phyloP scores from a whole-genome alignment of 1,140 invertebrate genomes.

The Drosophila dunni region DNA sequence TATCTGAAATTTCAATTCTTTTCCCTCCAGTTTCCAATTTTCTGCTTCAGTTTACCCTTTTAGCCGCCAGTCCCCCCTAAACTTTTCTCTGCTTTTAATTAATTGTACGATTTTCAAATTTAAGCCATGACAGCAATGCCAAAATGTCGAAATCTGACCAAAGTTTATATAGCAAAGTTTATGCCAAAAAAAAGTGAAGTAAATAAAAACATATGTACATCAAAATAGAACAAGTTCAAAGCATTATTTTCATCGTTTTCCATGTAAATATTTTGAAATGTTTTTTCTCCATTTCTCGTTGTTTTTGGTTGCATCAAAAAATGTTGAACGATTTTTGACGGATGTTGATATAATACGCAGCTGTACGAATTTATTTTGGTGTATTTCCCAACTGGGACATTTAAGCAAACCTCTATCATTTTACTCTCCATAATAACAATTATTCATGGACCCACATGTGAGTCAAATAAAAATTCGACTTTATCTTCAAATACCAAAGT shows the following conservation, averaged over 20 bases:
- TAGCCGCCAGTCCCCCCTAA: neutral
- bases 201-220: conserved; percentile 27
- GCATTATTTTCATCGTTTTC: conserved; percentile 35
- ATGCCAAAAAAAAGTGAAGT: conserved; percentile 8
- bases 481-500: too few relatives aligned
- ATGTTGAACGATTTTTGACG: conserved; percentile 34
- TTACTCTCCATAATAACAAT: too few relatives aligned
- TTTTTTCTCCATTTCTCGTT: neutral
- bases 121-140: conserved; percentile 35
- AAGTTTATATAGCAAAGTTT: neutral
- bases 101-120: conserved; percentile 62
- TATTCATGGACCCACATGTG: too few relatives aligned
- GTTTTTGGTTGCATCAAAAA: conserved; percentile 32
- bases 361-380: conserved; percentile 38
- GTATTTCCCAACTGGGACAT: conserved; percentile 28
- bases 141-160: conserved; percentile 39
- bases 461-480: too few relatives aligned
- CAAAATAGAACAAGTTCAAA: conserved; percentile 53
- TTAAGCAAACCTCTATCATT: neutral
- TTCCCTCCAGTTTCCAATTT: conserved; percentile 17
- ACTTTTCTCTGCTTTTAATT: conserved; percentile 53
- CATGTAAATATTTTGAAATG: conserved; percentile 51
- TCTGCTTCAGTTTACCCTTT: conserved; percentile 16
- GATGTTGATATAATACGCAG: conserved; percentile 42
- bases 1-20: neutral